Evolutionary conservation across 1,140 invertebrate species (phyloP), one percentile per base, ranked within the genome.

Genomic region (Drosophila mayri): DNA sequence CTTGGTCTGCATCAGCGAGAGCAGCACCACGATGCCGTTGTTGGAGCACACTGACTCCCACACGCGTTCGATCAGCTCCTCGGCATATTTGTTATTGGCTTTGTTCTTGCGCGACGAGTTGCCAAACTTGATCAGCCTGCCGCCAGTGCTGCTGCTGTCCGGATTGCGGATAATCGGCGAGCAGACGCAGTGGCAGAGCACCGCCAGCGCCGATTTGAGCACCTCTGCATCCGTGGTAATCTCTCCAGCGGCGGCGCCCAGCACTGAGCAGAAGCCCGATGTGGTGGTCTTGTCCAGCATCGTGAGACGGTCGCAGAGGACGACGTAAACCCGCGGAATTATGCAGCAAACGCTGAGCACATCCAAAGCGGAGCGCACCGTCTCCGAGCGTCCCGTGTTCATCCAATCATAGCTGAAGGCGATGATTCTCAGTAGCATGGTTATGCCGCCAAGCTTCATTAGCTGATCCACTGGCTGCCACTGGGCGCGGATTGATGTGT

Each of bases 11-110:
- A 99, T 96, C 40, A 99, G 93, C 74, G 96, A 95, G 2, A 97
- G 90, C 22, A 97, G 91, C 41, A 96, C 97, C 96, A 99, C 98
- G 59, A 99, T 99, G n/a, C 98, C 98, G 93, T 99, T 99, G 93
- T 98, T 99, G 2, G 96, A 96, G 71, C 98, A 94, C 4, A 99
- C 96, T 76, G 96, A 96, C 92, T 98, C 97, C 98, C 98, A 99
- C 35, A 99, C 95, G 92, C 97, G 97, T 90, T 96, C 95, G 62
- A 98, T 96, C 4, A 98, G 93, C 82, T 98, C 97, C 93, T 98
- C 97, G 64, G 96, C 96, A 58, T 95, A 95, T 71, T 96, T 95
- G 30, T 95, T 95, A 46, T 95, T 93, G 43, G 95, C 95, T 0
- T 95, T 94, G 85, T 96, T 96, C 90, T 97, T 97, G 77, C 95